These are phyloP conservation scores for Drosophila mojavensis DNA, from an alignment of 1,140 invertebrate species.

Conservation along the genomic window DNA sequence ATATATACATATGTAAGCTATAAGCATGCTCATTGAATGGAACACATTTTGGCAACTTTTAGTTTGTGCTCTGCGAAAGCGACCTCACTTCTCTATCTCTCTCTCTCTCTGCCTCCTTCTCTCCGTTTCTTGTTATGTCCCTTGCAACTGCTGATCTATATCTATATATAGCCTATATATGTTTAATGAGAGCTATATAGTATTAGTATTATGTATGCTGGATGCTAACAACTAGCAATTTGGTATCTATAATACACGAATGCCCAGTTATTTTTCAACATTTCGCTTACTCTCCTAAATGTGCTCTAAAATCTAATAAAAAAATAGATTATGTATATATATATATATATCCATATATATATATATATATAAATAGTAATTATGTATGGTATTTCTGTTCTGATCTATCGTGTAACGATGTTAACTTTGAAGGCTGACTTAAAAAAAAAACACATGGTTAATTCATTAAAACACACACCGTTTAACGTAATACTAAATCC, in stretches of 20 bases:
- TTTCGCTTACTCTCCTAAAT: conserved; percentile 7
- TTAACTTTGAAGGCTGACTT: conserved; percentile 47
- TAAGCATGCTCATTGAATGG: background rate
- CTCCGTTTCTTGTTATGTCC: background rate
- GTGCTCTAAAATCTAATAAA: conserved; percentile 41
- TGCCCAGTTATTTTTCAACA: conserved; percentile 14
- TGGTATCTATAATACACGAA: conserved; percentile 50
- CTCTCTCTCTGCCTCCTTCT: background rate
- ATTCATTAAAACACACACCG: conserved; percentile 30
- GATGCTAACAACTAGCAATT: conserved; percentile 36
- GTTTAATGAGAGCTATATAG: conserved; percentile 10
- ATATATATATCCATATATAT: conserved; percentile 20
- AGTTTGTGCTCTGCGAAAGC: conserved; percentile 11
- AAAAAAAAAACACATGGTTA: conserved; percentile 17
- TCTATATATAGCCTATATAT: background rate
- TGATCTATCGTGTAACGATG: conserved; percentile 34
- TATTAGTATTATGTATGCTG: conserved; percentile 11
- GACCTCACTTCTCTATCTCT: background rate
- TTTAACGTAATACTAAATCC: conserved; percentile 30
- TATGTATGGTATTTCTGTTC: conserved; percentile 27
- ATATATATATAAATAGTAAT: conserved; percentile 14
- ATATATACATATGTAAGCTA: background rate
- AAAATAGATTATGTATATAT: conserved; percentile 25
- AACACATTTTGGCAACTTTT: conserved; percentile 32
- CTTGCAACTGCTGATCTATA: background rate